Conservation (phyloP, 2,797 vertebrate species). For the Salmo trutta region DNA sequence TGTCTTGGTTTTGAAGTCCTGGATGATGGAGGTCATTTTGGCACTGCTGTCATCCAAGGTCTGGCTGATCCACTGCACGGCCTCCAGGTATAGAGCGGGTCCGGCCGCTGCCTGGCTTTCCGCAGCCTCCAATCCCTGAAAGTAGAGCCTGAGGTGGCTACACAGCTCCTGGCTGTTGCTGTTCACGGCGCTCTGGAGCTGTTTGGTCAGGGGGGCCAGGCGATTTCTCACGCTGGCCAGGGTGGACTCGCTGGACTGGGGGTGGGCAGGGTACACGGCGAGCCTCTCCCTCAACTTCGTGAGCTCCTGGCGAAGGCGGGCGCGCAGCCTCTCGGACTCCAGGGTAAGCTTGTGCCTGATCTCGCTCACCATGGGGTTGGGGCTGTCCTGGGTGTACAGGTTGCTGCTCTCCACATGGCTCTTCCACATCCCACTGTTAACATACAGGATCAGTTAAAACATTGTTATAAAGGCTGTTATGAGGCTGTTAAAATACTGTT, state of each 20-base stretch:
- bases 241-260: constrained; percentile 39
- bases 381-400: constrained; percentile 60
- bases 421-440: constrained; percentile 70
- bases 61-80: constrained; percentile 60
- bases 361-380: constrained; percentile 60
- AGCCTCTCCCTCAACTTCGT: constrained; percentile 70
- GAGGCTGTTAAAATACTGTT: neutral
- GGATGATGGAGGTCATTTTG: constrained; percentile 55
- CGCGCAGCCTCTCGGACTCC: constrained; percentile 72
- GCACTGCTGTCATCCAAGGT: constrained; percentile 63
- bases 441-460: constrained; percentile 21
- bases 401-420: constrained; percentile 65
- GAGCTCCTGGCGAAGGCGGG: constrained; percentile 74
- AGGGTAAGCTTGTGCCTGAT: constrained; percentile 67
- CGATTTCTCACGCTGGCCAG: constrained; percentile 63
- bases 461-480: neutral
- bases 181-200: constrained; percentile 69
- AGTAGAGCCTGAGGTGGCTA: constrained; percentile 61
- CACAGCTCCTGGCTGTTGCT: constrained; percentile 71
- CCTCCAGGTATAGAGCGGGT: constrained; percentile 50
- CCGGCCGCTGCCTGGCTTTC: constrained; percentile 32
- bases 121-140: constrained; percentile 57
- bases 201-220: constrained; percentile 66
- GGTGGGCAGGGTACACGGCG: constrained; percentile 59
- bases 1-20: constrained; percentile 65